Evolutionary conservation across 1,140 invertebrate genomes (phyloP), one percentile per base, ranked within the genome.

Genomic region (Orchestia grillus): DNA sequence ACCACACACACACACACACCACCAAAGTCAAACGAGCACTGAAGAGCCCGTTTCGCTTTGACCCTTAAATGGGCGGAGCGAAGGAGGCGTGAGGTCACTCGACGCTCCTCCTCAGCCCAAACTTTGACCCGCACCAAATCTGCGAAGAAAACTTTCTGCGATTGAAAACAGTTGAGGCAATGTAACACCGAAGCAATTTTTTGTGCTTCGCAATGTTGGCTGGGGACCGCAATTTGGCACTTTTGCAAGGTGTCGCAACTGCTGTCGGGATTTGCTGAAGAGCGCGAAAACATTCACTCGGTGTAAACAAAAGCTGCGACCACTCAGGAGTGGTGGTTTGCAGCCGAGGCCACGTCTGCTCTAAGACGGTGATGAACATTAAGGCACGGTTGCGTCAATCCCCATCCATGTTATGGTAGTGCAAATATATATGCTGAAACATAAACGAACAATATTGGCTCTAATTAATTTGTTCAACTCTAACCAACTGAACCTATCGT

Each of bases 171-270:
- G 92, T 44, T 44, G 92, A 47, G 44, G 92, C 36, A 47, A 94
- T 94, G 92, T 94, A 94, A 47, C 92, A 94, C 92, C 43, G 92
- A 45, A 40, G 43, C 43, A 44, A 40, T 94, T 94, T 94, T 94
- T 94, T 94, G 44, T 45, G 43, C 92, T 94, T 44, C 88, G 88
- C 88, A 90, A 90, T 90, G 88, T 90, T 90, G 88, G 88, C 88
- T 41, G 43, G n/a, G 88, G 88, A 94, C 92, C 92, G 92, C 92
- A 94, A 94, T 94, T 94, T 94, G 44, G 92, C 92, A 94, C 92
- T 94, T 94, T 94, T 90, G 43, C 8, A 47, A 94, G 92, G 92
- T 94, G 92, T 94, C 92, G 43, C 19, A 94, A 44, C 44, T 44
- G 92, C 92, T 47, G 43, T 40, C 41, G 6, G 43, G 92, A 94